phyloP scores from a whole-genome alignment of 2,113 vertebrate species.

The Melanotaenia duboulayi region DNA sequence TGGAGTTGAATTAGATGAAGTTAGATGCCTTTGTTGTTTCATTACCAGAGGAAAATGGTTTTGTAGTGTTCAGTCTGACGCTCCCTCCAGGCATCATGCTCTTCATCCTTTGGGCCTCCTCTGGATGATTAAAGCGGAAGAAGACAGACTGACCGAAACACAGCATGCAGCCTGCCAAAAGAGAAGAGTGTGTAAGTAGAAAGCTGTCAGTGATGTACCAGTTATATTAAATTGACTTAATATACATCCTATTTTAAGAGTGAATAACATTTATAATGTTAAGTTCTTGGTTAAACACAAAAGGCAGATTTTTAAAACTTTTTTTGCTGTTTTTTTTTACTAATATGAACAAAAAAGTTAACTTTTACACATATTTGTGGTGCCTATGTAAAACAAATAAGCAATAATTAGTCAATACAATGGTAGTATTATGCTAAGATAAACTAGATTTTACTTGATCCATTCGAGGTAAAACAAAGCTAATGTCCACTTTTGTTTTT shows the following conservation, averaged over 20 bases:
- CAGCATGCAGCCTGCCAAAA: constrained; percentile 91
- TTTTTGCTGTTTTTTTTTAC: too few species aligned
- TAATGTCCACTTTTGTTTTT: not conserved
- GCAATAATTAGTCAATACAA: too few species aligned
- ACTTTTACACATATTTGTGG: too few species aligned
- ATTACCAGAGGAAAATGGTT: constrained; percentile 82
- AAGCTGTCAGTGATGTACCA: not conserved
- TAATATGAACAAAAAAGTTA: too few species aligned
- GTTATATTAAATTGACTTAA: not conserved
- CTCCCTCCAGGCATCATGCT: constrained; percentile 89
- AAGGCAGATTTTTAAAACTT: too few species aligned
- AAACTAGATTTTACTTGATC: not conserved
- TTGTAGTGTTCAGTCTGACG: constrained; percentile 68
- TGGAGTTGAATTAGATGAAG: not conserved
- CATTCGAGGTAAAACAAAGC: not conserved
- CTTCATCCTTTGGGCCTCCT: constrained; percentile 96
- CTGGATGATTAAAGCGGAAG: constrained; percentile 96
- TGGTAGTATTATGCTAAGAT: too few species aligned
- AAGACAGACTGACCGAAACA: constrained; percentile 95
- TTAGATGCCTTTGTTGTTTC: not conserved
- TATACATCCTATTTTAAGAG: not conserved
- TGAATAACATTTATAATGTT: not conserved
- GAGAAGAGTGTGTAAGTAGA: not conserved
- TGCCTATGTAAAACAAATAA: too few species aligned
- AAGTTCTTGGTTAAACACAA: not conserved